Evolutionary conservation across 2,888 invertebrate species (phyloP).

Genomic region (Aleiodes testaceus): DNA sequence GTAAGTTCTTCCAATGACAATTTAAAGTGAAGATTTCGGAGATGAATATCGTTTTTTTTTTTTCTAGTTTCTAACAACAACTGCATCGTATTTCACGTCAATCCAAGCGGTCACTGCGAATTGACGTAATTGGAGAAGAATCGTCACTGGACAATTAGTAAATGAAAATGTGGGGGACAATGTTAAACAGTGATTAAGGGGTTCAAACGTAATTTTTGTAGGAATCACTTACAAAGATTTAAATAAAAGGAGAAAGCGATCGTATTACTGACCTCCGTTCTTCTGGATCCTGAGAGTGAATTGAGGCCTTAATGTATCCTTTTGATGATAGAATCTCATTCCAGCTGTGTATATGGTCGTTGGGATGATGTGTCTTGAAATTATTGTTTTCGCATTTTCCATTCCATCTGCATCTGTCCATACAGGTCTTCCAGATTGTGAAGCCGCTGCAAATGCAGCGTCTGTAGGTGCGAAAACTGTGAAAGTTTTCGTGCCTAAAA

Average conservation of each 20-base stretch:
- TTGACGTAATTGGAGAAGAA: background rate
- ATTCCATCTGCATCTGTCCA: slow-evolving; percentile 68
- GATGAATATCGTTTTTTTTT: too few species aligned
- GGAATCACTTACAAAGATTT: too few species aligned
- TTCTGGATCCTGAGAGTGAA: slow-evolving; percentile 87
- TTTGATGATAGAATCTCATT: slow-evolving; percentile 90
- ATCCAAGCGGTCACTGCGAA: slow-evolving; percentile 46
- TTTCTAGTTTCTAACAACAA: slow-evolving; percentile 50
- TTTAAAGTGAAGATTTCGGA: too few species aligned
- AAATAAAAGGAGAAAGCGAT: too few species aligned
- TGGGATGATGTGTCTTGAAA: slow-evolving; percentile 84
- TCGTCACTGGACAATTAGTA: too few species aligned
- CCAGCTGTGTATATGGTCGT: slow-evolving; percentile 89
- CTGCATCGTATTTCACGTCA: slow-evolving; percentile 50
- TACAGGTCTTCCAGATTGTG: slow-evolving; percentile 75
- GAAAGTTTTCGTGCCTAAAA: slow-evolving; percentile 84
- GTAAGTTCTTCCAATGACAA: slow-evolving; percentile 47
- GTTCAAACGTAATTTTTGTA: too few species aligned
- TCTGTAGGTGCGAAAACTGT: slow-evolving; percentile 91
- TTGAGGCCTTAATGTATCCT: slow-evolving; percentile 84
- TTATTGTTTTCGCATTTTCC: slow-evolving; percentile 80
- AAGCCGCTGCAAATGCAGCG: slow-evolving; percentile 78
- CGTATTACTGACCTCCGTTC: slow-evolving; percentile 78
- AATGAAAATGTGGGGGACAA: too few species aligned
- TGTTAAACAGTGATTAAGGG: too few species aligned